A percentile compares a stretch with the other conserved stretches of the same genome.
phyloP scores from a whole-genome alignment of 2,113 vertebrate species.

The Spizaetus ornatus region DNA sequence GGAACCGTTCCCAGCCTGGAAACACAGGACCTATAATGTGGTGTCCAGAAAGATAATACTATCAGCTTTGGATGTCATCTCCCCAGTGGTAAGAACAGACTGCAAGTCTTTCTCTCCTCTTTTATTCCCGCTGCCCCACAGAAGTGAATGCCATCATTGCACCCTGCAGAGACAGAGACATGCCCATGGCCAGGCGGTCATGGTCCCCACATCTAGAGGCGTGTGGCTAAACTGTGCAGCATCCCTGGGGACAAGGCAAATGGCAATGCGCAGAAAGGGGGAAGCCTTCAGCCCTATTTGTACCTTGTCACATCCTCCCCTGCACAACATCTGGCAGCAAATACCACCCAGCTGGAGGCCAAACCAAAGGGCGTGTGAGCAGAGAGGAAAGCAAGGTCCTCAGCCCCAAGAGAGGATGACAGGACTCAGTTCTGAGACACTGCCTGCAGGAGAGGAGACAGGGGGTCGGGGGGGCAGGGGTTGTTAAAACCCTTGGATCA shows the following conservation, averaged over 20 bases:
- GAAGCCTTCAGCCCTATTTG: not conserved
- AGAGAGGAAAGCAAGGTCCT: not conserved
- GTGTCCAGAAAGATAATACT: not conserved
- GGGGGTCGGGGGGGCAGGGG: too few species aligned
- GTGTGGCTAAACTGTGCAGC: rapidly evolving
- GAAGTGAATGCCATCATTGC: not conserved
- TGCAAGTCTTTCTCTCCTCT: not conserved
- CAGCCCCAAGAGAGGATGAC: rapidly evolving
- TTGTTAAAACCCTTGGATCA: not conserved
- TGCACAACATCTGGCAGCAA: not conserved
- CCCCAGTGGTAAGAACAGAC: not conserved
- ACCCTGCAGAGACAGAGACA: rapidly evolving
- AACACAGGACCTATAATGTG: not conserved
- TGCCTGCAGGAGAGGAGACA: rapidly evolving
- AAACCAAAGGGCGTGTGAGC: not conserved
- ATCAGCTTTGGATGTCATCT: not conserved
- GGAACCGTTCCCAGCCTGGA: not conserved
- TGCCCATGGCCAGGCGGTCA: not conserved
- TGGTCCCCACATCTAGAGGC: not conserved
- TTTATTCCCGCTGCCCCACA: rapidly evolving
- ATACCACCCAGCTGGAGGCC: not conserved
- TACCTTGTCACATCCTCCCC: not conserved
- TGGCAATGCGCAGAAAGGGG: not conserved
- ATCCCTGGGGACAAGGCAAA: too few species aligned
- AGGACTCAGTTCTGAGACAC: not conserved